phyloP scores from a whole-genome alignment of 2,888 invertebrate genomes.

The Leptinotarsa rubiginosa region DNA sequence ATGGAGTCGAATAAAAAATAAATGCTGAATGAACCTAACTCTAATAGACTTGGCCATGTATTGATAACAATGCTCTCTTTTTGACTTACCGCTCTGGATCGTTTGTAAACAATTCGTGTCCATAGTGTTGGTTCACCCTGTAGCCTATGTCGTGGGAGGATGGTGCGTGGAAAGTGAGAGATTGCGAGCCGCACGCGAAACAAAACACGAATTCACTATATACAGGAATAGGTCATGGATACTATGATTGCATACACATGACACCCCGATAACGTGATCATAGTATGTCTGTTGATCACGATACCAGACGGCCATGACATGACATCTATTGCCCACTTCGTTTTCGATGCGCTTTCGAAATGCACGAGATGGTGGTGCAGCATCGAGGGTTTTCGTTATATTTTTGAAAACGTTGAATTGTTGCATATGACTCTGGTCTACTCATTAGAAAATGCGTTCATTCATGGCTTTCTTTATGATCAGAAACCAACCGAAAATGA shows the following conservation, averaged over 20 bases:
- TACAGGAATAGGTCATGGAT: slow-evolving; percentile 35
- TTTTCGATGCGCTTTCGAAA: not conserved
- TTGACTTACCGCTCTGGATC: no score
- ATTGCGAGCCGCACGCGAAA: slow-evolving; percentile 50
- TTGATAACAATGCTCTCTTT: not conserved
- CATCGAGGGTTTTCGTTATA: not conserved
- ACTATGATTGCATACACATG: slow-evolving; percentile 27
- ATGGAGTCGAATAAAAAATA: no score
- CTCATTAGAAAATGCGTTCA: no score
- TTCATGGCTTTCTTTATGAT: no score
- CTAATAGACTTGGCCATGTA: no score
- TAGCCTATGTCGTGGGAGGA: slow-evolving; percentile 33
- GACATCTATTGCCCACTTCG: not conserved
- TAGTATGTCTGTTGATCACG: slow-evolving; percentile 23
- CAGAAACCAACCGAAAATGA: no score
- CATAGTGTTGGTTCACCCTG: slow-evolving; percentile 39
- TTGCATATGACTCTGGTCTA: no score
- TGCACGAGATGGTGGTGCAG: not conserved
- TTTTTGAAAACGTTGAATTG: no score
- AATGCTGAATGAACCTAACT: no score
- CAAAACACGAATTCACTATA: slow-evolving; percentile 43
- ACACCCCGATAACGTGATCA: slow-evolving; percentile 23
- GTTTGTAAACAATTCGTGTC: no score
- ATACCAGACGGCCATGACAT: slow-evolving; percentile 6
- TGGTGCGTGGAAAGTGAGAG: slow-evolving; percentile 42